Evolutionary conservation across 2,113 vertebrate genomes (phyloP).

Genomic region (Apus apus): DNA sequence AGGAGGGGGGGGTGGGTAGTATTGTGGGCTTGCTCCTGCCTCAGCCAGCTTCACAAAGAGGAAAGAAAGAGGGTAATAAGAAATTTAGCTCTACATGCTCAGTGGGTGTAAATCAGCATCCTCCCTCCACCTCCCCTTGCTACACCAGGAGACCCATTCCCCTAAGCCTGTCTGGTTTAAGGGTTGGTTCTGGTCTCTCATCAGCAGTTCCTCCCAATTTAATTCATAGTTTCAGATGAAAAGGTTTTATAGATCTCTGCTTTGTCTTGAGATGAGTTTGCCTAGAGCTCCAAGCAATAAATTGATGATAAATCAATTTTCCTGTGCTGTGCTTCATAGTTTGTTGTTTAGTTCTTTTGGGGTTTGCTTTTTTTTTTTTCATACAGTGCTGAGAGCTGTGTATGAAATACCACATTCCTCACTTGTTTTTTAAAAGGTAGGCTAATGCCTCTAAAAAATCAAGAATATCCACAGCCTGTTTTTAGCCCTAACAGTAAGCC

Average conservation of each 20-base stretch:
- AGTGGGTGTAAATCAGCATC: background rate
- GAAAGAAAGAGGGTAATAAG: background rate
- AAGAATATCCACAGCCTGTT: background rate
- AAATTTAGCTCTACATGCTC: background rate
- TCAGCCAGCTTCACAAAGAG: background rate
- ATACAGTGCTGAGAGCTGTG: background rate
- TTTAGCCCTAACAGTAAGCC: background rate
- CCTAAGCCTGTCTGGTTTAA: background rate
- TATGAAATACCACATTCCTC: slow-evolving; percentile 42
- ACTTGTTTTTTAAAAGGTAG: slow-evolving; percentile 33
- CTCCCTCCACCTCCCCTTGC: background rate
- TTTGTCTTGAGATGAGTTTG: slow-evolving; percentile 43
- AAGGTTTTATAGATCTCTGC: slow-evolving; percentile 55
- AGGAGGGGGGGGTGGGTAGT: background rate
- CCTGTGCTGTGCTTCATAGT: background rate
- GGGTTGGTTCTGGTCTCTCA: background rate
- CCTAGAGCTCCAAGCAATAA: slow-evolving; percentile 52
- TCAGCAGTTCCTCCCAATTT: slow-evolving; percentile 20
- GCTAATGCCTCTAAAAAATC: slow-evolving; percentile 12
- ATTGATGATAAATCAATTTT: slow-evolving; percentile 68
- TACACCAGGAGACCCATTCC: background rate
- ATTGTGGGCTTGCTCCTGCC: background rate
- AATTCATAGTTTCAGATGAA: slow-evolving; percentile 55
- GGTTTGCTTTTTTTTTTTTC: slow-evolving; percentile 35
- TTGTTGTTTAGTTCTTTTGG: no score